Conservation (phyloP, 35 echinoderm and acorn worm species). For the Lytechinus variegatus region DNA sequence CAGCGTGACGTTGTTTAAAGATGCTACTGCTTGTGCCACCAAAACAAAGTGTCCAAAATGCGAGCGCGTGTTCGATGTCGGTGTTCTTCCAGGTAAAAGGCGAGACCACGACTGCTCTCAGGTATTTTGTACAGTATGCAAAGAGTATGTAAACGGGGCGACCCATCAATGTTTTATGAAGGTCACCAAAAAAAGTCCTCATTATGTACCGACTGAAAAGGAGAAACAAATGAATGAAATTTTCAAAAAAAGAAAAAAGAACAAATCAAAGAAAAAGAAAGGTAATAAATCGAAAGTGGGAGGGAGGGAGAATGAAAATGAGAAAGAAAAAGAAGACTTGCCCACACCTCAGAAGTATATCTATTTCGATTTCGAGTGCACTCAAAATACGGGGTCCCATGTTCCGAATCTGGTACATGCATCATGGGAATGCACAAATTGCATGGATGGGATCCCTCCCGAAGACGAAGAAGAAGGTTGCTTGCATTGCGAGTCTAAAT, state of each 20-base stretch:
- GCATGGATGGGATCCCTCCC: slow-evolving; percentile 16
- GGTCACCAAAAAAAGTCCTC: not conserved
- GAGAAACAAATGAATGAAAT: not conserved
- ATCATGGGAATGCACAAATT: not conserved
- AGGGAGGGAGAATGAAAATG: not conserved
- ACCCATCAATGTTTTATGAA: slow-evolving; percentile 53
- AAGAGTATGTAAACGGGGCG: not conserved
- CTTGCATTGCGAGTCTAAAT: not conserved
- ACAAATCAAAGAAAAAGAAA: slow-evolving; percentile 10
- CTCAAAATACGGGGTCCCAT: no score
- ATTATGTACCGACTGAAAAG: not conserved
- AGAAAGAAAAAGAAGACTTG: not conserved
- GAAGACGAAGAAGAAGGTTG: not conserved
- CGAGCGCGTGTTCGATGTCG: not conserved
- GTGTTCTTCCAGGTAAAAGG: not conserved
- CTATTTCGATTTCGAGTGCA: no score
- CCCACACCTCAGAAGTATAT: no score
- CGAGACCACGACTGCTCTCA: not conserved
- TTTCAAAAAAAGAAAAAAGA: not conserved
- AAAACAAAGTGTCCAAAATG: not conserved
- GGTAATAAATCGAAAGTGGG: not conserved
- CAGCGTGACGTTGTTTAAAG: not conserved
- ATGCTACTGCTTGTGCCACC: not conserved
- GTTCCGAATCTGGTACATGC: no score
- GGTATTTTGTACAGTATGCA: slow-evolving; percentile 50